Evolutionary conservation across 2,113 vertebrate genomes (phyloP).

Genomic region (Bujurquina vittata): DNA sequence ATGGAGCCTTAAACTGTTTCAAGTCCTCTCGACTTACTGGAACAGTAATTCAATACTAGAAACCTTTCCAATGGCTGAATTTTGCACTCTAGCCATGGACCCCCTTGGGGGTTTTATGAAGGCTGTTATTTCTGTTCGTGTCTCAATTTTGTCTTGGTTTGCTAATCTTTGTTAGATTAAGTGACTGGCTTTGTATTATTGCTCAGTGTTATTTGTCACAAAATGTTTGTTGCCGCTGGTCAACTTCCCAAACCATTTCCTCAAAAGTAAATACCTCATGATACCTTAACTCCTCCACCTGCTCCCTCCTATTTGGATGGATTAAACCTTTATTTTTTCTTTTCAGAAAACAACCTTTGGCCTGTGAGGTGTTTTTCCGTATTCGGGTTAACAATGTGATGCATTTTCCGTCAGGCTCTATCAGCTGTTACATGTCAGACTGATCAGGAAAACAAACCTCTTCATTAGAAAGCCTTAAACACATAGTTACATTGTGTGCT

Average conservation of each 20-base stretch:
- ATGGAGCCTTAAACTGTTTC: background rate
- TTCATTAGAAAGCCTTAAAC: background rate
- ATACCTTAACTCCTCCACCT: background rate
- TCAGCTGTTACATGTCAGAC: slow-evolving; percentile 10
- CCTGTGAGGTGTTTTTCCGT: background rate
- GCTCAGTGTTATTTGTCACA: background rate
- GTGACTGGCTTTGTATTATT: background rate
- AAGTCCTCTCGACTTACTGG: accelerated
- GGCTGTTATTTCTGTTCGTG: background rate
- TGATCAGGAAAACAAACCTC: background rate
- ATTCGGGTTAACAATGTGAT: background rate
- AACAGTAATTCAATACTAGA: slow-evolving; percentile 7
- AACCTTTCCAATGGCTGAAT: background rate
- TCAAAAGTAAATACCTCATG: background rate
- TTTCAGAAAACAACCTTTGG: background rate
- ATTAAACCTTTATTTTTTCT: background rate
- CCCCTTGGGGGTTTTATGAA: background rate
- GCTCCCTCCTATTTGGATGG: background rate
- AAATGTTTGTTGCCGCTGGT: background rate
- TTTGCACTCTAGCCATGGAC: background rate
- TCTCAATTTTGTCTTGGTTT: background rate
- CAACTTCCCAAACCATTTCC: background rate
- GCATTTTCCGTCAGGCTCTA: background rate
- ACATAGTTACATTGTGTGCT: background rate
- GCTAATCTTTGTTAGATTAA: background rate